phyloP scores from a whole-genome alignment of 1,140 invertebrate species.

The Drosophila bocki region DNA sequence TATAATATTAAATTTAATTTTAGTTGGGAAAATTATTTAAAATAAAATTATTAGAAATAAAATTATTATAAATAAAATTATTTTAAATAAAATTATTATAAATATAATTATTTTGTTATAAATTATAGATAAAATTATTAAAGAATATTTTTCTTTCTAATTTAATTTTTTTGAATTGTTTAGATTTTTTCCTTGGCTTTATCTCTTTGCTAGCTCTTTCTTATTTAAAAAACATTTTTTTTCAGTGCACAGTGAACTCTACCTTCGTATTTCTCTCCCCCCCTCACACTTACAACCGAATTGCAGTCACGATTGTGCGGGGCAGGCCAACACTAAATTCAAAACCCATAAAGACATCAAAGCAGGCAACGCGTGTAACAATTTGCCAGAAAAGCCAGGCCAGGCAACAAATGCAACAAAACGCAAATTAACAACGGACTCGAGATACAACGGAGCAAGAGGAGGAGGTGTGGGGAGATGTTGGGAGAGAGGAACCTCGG shows the following conservation, averaged over 20 bases:
- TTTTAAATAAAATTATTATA: no score
- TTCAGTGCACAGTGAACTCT: constrained; percentile 29
- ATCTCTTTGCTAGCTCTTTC: neutral
- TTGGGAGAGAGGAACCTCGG: constrained; percentile 1
- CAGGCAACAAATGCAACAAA: constrained; percentile 73
- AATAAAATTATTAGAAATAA: no score
- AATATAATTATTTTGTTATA: no score
- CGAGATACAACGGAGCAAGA: constrained; percentile 4
- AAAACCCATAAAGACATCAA: constrained; percentile 83
- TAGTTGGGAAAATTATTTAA: no score
- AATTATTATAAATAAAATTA: no score
- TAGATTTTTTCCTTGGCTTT: no score
- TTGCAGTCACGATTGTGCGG: constrained; percentile 77
- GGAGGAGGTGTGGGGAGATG: constrained; percentile 1
- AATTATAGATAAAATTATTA: no score
- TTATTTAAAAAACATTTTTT: neutral
- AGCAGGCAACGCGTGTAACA: constrained; percentile 83
- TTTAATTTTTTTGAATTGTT: no score
- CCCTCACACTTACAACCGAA: constrained; percentile 40
- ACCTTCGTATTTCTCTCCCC: neutral
- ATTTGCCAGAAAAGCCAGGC: constrained; percentile 75
- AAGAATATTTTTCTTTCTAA: no score
- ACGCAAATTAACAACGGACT: constrained; percentile 79
- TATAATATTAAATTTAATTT: no score
- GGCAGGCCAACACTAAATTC: constrained; percentile 76